Percentiles rank a stretch among this genome's conserved stretches.
phyloP scores from a whole-genome alignment of 2,113 vertebrate genomes.

The Strix uralensis region DNA sequence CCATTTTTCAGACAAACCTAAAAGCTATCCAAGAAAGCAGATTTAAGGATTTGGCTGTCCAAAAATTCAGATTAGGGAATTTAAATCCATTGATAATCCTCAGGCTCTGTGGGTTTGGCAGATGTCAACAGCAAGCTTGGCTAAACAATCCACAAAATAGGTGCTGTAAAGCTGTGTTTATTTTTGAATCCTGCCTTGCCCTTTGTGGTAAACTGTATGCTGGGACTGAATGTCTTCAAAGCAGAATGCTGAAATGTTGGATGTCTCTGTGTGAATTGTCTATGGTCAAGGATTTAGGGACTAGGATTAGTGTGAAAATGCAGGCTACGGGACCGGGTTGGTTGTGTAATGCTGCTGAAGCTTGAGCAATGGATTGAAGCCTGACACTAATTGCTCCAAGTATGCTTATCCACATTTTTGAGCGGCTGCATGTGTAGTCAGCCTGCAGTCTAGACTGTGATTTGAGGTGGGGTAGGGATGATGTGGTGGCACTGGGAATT shows the following conservation, averaged over 20 bases:
- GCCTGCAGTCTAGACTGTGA: not conserved
- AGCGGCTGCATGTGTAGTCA: fast-evolving
- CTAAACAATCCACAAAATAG: not conserved
- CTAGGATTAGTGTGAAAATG: not conserved
- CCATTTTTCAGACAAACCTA: not conserved
- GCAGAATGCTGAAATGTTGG: not conserved
- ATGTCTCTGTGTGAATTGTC: not conserved
- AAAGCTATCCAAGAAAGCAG: not conserved
- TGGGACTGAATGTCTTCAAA: not conserved
- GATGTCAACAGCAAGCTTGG: not conserved
- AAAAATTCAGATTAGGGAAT: not conserved
- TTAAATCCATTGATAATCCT: constrained; percentile 1
- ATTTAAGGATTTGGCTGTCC: not conserved
- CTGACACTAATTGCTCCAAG: not conserved
- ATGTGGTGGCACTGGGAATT: not conserved
- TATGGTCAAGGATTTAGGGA: not conserved
- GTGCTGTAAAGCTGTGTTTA: not conserved
- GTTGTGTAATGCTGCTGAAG: not conserved
- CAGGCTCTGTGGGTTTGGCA: not conserved
- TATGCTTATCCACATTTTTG: not conserved
- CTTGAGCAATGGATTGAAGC: not conserved
- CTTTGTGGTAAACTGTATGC: not conserved
- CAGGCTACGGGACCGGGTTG: not conserved
- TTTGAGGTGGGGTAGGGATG: not conserved
- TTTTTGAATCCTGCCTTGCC: not conserved